phyloP scores from a whole-genome alignment of 1,140 invertebrate species.

The Sycobia sp. region DNA sequence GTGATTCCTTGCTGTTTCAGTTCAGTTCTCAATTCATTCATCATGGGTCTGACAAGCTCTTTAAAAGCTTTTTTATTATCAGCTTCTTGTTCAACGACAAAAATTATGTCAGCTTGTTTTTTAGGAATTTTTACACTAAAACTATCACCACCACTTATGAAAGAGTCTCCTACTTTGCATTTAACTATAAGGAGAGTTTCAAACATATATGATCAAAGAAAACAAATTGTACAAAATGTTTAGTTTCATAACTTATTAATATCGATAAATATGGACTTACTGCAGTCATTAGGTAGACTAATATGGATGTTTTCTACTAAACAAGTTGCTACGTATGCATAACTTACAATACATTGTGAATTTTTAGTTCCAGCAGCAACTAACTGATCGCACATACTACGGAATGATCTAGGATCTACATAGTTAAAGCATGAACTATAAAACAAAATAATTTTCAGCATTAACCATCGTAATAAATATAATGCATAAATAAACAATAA shows the following conservation, averaged over 20 bases:
- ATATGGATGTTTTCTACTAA: slow-evolving; percentile 61
- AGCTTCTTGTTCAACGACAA: slow-evolving; percentile 69
- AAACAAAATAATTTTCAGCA: not conserved
- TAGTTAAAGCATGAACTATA: slow-evolving; percentile 56
- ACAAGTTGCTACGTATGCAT: slow-evolving; percentile 67
- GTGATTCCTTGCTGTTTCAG: slow-evolving; percentile 65
- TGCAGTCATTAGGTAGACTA: slow-evolving; percentile 65
- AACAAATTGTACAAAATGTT: slow-evolving; percentile 1
- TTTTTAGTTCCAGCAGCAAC: slow-evolving; percentile 57
- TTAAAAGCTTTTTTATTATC: slow-evolving; percentile 61
- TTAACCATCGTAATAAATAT: not conserved
- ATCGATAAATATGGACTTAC: slow-evolving; percentile 45
- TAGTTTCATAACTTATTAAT: too few relatives aligned
- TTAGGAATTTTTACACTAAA: slow-evolving; percentile 71
- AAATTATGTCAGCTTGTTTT: slow-evolving; percentile 75
- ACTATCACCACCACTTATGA: slow-evolving; percentile 63
- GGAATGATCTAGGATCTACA: slow-evolving; percentile 56
- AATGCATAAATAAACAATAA: not conserved
- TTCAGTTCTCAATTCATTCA: slow-evolving; percentile 57
- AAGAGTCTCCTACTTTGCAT: slow-evolving; percentile 66
- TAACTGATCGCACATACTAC: slow-evolving; percentile 71
- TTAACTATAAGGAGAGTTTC: slow-evolving; percentile 50
- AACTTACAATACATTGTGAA: slow-evolving; percentile 65
- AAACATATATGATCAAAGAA: not conserved
- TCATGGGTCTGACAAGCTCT: slow-evolving; percentile 56